A percentile compares a stretch with the other conserved stretches of the same genome.
phyloP scores from a whole-genome alignment of 2,113 vertebrate genomes.

The Telmatochromis sp. region DNA sequence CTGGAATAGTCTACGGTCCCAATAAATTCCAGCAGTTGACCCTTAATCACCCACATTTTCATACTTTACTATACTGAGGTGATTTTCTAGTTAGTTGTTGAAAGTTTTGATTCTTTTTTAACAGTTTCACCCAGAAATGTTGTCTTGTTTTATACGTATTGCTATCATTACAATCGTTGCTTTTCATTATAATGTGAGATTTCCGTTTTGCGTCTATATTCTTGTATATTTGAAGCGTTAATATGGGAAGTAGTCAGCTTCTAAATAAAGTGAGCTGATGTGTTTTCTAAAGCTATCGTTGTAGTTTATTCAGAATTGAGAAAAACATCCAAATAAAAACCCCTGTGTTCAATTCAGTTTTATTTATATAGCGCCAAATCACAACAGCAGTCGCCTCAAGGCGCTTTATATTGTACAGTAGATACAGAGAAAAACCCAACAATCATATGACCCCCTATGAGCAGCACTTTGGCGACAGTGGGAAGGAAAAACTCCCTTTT shows the following conservation, averaged over 20 bases:
- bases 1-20: not conserved
- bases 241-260: not conserved
- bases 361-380: not conserved
- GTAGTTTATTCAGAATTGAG: not conserved
- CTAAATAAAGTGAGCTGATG: fast-evolving
- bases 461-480: fast-evolving
- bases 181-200: not conserved
- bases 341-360: not conserved
- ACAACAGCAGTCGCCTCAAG: fast-evolving
- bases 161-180: not conserved
- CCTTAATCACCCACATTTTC: not conserved
- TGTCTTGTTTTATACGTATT: not conserved
- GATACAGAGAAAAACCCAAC: fast-evolving
- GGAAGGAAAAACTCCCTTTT: not conserved
- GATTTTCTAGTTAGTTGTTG: not conserved
- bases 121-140: not conserved
- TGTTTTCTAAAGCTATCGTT: not conserved
- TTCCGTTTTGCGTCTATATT: not conserved
- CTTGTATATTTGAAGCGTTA: not conserved
- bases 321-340: not conserved
- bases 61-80: not conserved
- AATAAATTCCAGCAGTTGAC: not conserved
- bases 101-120: not conserved
- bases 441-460: not conserved
- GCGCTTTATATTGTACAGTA: fast-evolving